These are phyloP conservation scores for Eupithecia subumbrata DNA, from an alignment of 2,888 invertebrate species.

Conservation along the genomic window DNA sequence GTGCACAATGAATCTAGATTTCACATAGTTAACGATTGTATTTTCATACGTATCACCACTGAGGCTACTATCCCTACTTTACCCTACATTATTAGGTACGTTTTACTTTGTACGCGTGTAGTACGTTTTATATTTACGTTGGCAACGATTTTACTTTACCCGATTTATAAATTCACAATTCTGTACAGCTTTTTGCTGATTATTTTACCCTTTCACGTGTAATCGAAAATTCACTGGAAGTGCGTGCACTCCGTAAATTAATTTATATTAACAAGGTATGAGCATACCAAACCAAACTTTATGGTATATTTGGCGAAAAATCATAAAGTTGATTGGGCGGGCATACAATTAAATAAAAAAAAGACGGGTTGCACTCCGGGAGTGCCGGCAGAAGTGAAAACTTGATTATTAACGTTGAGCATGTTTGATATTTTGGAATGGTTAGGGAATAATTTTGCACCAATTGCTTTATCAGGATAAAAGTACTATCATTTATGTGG, in stretches of 20 bases:
- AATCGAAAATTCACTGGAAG: not conserved
- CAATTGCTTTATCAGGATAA: too few species aligned
- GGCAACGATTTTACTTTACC: not conserved
- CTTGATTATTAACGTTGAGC: too few species aligned
- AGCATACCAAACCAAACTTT: not conserved
- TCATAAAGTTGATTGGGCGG: not conserved
- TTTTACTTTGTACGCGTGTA: not conserved
- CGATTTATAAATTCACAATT: conserved; percentile 2
- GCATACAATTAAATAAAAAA: not conserved
- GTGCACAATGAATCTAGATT: too few species aligned
- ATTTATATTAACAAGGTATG: not conserved
- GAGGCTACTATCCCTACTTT: not conserved
- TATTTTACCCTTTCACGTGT: conserved; percentile 7
- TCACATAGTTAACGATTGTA: too few species aligned
- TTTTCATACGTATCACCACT: not conserved
- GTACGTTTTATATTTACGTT: not conserved
- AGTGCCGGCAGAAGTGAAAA: too few species aligned
- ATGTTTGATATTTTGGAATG: too few species aligned
- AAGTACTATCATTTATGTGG: too few species aligned
- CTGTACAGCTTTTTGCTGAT: conserved; percentile 5
- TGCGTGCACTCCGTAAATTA: not conserved
- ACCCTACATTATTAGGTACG: conserved; percentile 12
- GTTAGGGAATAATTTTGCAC: too few species aligned
- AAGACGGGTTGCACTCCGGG: too few species aligned
- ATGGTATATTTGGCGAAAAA: not conserved